These are phyloP conservation scores for Artemisiospiza belli DNA, from an alignment of 2,113 vertebrate species.

Conservation along the genomic window DNA sequence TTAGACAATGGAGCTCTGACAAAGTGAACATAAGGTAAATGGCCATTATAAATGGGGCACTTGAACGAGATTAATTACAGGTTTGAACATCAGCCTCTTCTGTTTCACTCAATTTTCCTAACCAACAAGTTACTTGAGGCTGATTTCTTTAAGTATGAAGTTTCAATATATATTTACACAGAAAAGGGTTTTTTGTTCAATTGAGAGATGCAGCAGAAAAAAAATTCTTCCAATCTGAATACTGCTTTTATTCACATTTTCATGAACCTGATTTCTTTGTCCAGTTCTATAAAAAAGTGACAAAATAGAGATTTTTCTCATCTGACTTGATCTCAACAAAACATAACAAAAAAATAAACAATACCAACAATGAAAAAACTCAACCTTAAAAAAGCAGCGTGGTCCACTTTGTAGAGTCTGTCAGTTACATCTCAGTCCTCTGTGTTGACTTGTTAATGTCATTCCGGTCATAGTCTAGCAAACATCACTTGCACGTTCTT, in stretches of 20 bases:
- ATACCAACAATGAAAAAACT: not conserved
- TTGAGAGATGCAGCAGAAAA: not conserved
- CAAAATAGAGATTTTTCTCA: not conserved
- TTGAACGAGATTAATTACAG: not conserved
- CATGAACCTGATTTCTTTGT: not conserved
- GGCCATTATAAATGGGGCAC: not conserved
- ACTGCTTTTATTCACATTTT: not conserved
- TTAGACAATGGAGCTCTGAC: not conserved
- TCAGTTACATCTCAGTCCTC: not conserved
- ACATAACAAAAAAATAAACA: not conserved
- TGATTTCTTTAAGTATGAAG: not conserved
- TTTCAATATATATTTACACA: not conserved
- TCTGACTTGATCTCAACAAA: not conserved
- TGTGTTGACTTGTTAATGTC: not conserved
- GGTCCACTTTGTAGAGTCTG: not conserved
- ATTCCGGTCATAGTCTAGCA: not conserved
- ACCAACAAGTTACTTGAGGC: not conserved
- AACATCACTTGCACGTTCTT: not conserved
- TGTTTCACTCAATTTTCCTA: not conserved
- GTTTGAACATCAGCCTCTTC: not conserved
- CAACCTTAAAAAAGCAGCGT: not conserved
- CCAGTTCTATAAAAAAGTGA: not conserved
- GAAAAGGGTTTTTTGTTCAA: accelerated
- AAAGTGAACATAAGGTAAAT: not conserved
- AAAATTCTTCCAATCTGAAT: not conserved